Evolutionary conservation across 2,888 invertebrate genomes (phyloP), one percentile per base, ranked within the genome.

Genomic region (Drepana falcataria): DNA sequence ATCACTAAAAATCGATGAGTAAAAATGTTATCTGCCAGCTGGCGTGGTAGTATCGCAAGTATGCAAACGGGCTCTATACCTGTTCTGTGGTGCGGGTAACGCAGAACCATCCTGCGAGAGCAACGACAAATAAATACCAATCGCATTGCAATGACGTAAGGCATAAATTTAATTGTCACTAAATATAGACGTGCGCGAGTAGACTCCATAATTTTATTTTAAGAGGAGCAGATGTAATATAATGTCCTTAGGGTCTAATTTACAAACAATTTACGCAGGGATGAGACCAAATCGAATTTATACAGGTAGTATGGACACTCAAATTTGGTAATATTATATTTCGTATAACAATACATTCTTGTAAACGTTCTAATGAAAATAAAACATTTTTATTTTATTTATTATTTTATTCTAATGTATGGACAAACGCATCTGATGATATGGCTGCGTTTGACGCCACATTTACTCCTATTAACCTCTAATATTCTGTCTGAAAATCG

Each of bases 41-140:
- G 84, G 79, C 75, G 21, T 60, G 67, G 71, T 69, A 76, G 77
- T 70, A 77, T 75, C 79, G 75, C 75, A 73, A 73, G 77, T 77
- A 78, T 73, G 77, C 77, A 74, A 77, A 74, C 69, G 53, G 66
- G 70, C 63, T 68, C 3, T 59, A 63, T 64, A 44, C 44, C 44
- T 44, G 44, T 44, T 44, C 9, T 37, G 9, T 9, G 9, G 9
- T 9, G 9, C 44, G 9, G 44, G 6, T 2, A 71, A 78, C 75
- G 79, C 73, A 71, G 62, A 71, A 74, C 73, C 75, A 77, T 77
- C 21, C 21, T 21, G 21, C 73, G 71, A 67, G 66, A 51, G 60
- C 1, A 0, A 9, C 44, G 44, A 3, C 44, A 44, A 44, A 4
- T 9, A 9, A 44, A 6, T 44, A 44, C 9, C 44, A 44, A 44